These are phyloP conservation scores for Archips xylosteana DNA, from an alignment of 2,888 invertebrate species.

Conservation along the genomic window DNA sequence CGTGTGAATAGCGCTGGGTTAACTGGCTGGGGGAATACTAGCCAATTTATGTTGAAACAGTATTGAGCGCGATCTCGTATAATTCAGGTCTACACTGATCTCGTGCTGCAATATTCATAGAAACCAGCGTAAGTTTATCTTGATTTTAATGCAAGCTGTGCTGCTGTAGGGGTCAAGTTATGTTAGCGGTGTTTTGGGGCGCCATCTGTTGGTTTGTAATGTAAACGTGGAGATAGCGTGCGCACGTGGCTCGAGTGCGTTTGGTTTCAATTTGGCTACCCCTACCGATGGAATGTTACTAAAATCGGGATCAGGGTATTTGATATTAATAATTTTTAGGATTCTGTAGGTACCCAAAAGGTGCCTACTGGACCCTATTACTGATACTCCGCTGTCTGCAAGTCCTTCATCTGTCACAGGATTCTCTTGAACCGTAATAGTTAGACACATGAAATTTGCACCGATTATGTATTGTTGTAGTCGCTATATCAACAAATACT, in stretches of 20 bases:
- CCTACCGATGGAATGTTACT: constrained; percentile 13
- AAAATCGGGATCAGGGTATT: too few relatives aligned
- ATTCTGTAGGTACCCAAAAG: too few relatives aligned
- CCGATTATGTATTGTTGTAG: too few relatives aligned
- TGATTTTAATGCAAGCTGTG: neutral
- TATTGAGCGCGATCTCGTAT: constrained; percentile 36
- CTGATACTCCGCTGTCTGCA: too few relatives aligned
- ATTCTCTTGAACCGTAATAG: too few relatives aligned
- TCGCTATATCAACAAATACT: too few relatives aligned
- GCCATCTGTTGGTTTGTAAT: constrained; percentile 37
- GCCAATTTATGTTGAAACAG: constrained; percentile 29
- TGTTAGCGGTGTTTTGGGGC: constrained; percentile 11
- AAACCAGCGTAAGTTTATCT: neutral
- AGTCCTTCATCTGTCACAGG: too few relatives aligned
- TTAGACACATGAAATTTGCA: too few relatives aligned
- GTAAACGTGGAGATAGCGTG: constrained; percentile 36
- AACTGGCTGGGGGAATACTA: constrained; percentile 11
- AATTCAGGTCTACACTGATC: constrained; percentile 34
- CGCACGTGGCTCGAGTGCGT: constrained; percentile 37
- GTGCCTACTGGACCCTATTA: too few relatives aligned
- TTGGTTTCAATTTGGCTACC: constrained; percentile 36
- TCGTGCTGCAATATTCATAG: constrained; percentile 33
- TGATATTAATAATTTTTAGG: too few relatives aligned
- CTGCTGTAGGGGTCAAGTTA: constrained; percentile 7
- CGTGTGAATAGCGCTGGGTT: neutral